Evolutionary conservation across 2,797 vertebrate genomes (phyloP).

Genomic region (Corythornis leucogaster): DNA sequence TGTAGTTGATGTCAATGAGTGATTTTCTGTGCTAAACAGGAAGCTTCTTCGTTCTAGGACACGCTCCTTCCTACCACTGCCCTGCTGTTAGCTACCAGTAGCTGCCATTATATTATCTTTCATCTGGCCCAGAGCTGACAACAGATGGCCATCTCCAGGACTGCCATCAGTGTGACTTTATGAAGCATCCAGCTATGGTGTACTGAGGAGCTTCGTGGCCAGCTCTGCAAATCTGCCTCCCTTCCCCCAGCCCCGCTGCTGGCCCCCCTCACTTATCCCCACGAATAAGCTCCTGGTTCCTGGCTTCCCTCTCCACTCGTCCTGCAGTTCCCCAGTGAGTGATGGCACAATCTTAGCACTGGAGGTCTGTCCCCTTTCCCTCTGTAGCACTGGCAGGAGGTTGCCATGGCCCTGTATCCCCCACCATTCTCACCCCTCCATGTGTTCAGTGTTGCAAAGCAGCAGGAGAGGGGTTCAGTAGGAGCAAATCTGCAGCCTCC

Average conservation of each 20-base stretch:
- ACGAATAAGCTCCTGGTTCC: conserved; percentile 61
- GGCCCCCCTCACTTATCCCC: conserved; percentile 14
- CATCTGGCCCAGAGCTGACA: conserved; percentile 80
- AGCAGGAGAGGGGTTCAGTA: not conserved
- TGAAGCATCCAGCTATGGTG: conserved; percentile 80
- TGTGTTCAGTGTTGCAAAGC: not conserved
- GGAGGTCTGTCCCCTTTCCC: not conserved
- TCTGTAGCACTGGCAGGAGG: not conserved
- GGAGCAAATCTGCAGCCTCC: not conserved
- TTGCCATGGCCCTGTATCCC: accelerated
- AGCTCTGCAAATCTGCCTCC: conserved; percentile 67
- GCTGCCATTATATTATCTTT: conserved; percentile 78
- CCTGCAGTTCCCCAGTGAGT: conserved; percentile 16
- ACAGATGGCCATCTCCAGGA: conserved; percentile 81
- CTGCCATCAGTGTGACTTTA: conserved; percentile 79
- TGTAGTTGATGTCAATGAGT: conserved; percentile 60
- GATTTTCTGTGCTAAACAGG: conserved; percentile 61
- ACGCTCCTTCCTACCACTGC: conserved; percentile 64
- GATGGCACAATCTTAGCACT: conserved; percentile 37
- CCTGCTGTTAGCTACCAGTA: conserved; percentile 72
- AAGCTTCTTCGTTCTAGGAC: conserved; percentile 67
- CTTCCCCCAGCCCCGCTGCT: not conserved
- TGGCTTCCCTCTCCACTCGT: conserved; percentile 69
- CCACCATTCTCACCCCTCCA: not conserved
- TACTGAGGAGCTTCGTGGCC: conserved; percentile 70